Base-by-base conservation (phyloP, 2,113 vertebrate species). In the Stegostoma tigrinum region DNA sequence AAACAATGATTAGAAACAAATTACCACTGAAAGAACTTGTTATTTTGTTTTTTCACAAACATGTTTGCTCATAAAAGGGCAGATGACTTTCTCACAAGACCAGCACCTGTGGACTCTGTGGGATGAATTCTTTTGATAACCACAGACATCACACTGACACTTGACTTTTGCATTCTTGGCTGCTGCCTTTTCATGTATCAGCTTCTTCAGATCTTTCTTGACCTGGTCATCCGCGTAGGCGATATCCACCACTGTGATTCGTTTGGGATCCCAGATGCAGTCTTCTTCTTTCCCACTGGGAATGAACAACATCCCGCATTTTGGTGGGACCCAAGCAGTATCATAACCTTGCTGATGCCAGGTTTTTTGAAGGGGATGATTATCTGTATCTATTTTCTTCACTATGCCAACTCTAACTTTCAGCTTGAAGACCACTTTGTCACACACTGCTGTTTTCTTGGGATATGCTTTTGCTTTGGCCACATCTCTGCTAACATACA, bases 291-390 rank as follows among this genome's bases (percentile, higher is more conserved):
- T 34, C 10, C 96, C 85, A 0, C 97, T 97, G 45, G 96, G 97
- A 30, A 98, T 97, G 52, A 96, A 3, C 2, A 0, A 72, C 96
- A 98, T 96, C 70, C 66, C 42, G 0, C 0, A 0, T 10, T 55
- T 7, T 10, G 96, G 5, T 5, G 97, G 97, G 52, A 97, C 86
- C 97, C 96, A 97, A n/a, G 97, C 97, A 55, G 96, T 96, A 85
- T 97, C 96, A 45, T 97, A 97, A 67, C 97, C 96, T 0, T 96
- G 34, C 95, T 97, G 96, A 80, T 97, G 96, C 96, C 96, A 97
- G 2, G 96, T 94, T 66, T 0, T 66, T 19, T 0, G 1, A 86
- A 96, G 15, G 21, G 95, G 27, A 24, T 80, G 2, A 78, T 24
- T 94, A 21, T 96, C 96, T 3, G 0, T 7, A 3, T 97, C 96